phyloP scores from a whole-genome alignment of 2,888 invertebrate species.

The Pediacus dermestoides region DNA sequence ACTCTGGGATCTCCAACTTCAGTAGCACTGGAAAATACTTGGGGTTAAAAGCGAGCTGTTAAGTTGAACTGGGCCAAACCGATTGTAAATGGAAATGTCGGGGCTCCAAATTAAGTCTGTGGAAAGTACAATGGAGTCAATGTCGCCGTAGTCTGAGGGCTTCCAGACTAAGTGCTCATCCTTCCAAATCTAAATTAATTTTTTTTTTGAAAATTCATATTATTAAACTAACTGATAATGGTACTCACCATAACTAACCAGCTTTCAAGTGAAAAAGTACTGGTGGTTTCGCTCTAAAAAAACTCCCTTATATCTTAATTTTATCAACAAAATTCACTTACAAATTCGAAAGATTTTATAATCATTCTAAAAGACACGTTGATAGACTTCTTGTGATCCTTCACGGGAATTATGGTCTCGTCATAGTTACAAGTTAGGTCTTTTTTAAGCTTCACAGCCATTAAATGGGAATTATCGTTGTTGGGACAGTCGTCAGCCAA shows the following conservation, averaged over 20 bases:
- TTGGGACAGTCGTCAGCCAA: not conserved
- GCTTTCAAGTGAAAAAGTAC: not conserved
- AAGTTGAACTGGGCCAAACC: no score
- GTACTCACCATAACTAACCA: constrained; percentile 1
- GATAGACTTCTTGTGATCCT: not conserved
- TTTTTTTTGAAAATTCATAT: not conserved
- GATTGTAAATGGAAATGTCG: not conserved
- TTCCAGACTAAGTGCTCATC: constrained; percentile 6
- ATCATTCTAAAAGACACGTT: not conserved
- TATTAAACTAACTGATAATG: not conserved
- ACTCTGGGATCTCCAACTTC: not conserved
- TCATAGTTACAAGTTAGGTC: constrained; percentile 3
- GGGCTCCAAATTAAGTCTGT: not conserved
- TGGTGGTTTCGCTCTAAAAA: not conserved
- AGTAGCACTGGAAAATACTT: not conserved
- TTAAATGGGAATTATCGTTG: not conserved
- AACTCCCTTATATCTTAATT: not conserved
- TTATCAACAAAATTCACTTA: not conserved
- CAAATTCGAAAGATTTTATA: not conserved
- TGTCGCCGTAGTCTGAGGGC: not conserved
- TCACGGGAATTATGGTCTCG: not conserved
- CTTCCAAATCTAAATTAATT: constrained; percentile 3
- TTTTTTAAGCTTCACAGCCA: not conserved
- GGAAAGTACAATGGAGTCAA: not conserved
- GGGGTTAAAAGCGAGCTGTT: not conserved